These are phyloP conservation scores for Lophura nycthemera DNA, from an alignment of 2,113 vertebrate genomes.

Conservation along the genomic window DNA sequence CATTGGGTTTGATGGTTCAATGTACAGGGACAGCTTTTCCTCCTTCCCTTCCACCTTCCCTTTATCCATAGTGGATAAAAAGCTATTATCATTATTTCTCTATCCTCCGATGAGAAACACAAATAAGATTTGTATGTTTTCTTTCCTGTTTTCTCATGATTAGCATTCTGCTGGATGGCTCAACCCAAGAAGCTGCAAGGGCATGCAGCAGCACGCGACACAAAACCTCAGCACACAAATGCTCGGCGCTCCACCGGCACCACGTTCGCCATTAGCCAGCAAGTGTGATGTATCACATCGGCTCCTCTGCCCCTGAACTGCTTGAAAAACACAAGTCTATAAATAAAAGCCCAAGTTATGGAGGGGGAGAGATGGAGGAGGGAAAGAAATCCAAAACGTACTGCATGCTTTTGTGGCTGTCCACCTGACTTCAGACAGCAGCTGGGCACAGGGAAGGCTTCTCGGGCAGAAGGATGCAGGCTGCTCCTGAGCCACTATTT, in stretches of 20 bases:
- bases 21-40: background rate
- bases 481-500: background rate
- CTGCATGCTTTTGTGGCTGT: background rate
- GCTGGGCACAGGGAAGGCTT: background rate
- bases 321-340: background rate
- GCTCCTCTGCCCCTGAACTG: background rate
- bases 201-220: rapidly evolving
- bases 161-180: background rate
- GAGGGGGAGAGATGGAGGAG: background rate
- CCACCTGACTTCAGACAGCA: background rate
- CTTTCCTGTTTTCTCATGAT: background rate
- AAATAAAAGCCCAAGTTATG: background rate
- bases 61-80: background rate
- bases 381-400: background rate
- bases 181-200: background rate
- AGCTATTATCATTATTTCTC: background rate
- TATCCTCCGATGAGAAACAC: background rate
- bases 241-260: background rate
- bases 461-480: background rate
- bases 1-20: background rate
- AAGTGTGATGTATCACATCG: background rate
- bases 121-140: background rate
- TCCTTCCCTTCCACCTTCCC: background rate
- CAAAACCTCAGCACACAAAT: rapidly evolving
- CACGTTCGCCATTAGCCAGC: rapidly evolving